Evolutionary conservation across 2,113 vertebrate species (phyloP).

Genomic region (Tetraodon nigroviridis): DNA sequence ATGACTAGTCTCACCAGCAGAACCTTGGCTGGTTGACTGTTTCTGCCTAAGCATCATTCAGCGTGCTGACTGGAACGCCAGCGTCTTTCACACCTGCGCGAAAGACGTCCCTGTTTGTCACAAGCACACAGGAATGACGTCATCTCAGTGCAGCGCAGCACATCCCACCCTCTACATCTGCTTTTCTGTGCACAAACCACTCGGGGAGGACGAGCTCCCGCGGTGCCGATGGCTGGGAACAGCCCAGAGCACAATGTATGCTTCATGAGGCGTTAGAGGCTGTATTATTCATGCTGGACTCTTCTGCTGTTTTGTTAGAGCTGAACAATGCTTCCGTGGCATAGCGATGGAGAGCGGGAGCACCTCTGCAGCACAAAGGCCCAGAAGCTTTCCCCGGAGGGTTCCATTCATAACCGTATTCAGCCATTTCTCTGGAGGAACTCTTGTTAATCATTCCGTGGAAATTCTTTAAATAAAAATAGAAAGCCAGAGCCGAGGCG

Average conservation of each 20-base stretch:
- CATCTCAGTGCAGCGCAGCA: constrained; percentile 61
- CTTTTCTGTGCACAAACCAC: constrained; percentile 64
- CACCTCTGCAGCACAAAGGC: constrained; percentile 32
- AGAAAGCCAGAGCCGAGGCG: background rate
- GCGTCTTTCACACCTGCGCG: constrained; percentile 34
- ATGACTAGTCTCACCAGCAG: too few species aligned
- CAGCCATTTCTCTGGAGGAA: constrained; percentile 50
- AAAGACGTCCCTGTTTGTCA: constrained; percentile 39
- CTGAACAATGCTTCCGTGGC: constrained; percentile 47
- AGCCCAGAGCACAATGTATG: constrained; percentile 42
- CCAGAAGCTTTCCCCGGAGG: constrained; percentile 27
- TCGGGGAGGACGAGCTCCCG: constrained; percentile 25
- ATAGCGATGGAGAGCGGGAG: constrained; percentile 38
- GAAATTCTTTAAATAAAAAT: constrained; percentile 41
- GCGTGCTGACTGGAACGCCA: background rate
- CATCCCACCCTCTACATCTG: constrained; percentile 73
- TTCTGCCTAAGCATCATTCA: too few species aligned
- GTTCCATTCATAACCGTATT: constrained; percentile 48
- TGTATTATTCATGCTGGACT: constrained; percentile 53
- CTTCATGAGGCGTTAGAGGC: constrained; percentile 63
- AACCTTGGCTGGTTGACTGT: too few species aligned
- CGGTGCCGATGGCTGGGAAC: constrained; percentile 20
- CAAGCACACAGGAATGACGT: constrained; percentile 57
- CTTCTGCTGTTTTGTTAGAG: constrained; percentile 48
- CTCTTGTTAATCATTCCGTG: constrained; percentile 47